Conservation (phyloP, 2,888 invertebrate genomes). For the Steromphala cineraria region DNA sequence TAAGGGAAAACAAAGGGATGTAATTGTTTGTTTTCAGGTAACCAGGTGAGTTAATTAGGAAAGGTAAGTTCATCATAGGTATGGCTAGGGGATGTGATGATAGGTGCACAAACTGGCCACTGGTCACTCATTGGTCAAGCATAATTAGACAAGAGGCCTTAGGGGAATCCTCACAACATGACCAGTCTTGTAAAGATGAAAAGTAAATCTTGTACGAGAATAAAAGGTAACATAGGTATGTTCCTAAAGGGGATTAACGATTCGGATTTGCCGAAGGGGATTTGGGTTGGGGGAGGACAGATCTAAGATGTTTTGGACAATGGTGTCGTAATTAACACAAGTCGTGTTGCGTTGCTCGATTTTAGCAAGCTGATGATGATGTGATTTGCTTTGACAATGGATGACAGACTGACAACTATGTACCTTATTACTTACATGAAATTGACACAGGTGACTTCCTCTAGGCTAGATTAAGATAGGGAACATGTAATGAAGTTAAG, state of each 20-base stretch:
- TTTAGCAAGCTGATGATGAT: conserved; percentile 8
- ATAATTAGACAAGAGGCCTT: neutral
- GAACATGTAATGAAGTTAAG: too few species aligned
- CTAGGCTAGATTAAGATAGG: too few species aligned
- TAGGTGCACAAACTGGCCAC: conserved; percentile 13
- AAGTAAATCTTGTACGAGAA: neutral
- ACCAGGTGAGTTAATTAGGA: conserved; percentile 13
- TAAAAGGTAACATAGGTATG: neutral
- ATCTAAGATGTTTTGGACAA: neutral
- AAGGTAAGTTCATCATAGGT: neutral
- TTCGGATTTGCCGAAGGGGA: neutral
- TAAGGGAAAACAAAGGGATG: neutral
- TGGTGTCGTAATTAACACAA: conserved; percentile 10
- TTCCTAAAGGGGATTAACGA: neutral
- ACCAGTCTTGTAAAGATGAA: neutral
- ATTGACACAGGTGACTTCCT: conserved; percentile 8
- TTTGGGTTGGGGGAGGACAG: neutral
- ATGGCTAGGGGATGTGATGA: conserved; percentile 3
- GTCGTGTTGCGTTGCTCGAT: neutral
- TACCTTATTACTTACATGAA: neutral
- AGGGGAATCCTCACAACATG: neutral
- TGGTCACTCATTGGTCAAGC: conserved; percentile 3
- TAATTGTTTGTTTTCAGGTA: conserved; percentile 11
- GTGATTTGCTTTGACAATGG: conserved; percentile 1
- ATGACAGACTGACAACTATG: neutral